A percentile compares a stretch with the other conserved stretches of the same genome.
Conservation (phyloP, 2,797 vertebrate species). For the Philypnodon macrostomus region DNA sequence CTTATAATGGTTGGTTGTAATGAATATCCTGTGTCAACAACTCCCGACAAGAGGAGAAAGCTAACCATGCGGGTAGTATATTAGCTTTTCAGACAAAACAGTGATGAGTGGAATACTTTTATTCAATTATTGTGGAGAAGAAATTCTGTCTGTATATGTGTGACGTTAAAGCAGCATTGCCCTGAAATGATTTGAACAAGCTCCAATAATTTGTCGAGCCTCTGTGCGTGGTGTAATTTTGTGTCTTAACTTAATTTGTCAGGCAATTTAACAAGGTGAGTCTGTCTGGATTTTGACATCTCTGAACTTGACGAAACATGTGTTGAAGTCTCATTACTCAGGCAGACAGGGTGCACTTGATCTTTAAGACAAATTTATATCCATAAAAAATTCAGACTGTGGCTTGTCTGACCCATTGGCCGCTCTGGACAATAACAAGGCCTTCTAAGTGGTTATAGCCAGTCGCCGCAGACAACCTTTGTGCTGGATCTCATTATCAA, state of each 20-base stretch:
- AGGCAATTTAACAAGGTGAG: constrained; percentile 48
- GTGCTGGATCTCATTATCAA: constrained; percentile 64
- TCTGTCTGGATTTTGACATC: constrained; percentile 21
- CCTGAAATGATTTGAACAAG: constrained; percentile 40
- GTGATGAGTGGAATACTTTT: constrained; percentile 26
- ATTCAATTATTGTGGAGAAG: constrained; percentile 41
- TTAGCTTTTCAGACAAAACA: constrained; percentile 36
- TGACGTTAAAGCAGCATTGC: constrained; percentile 18
- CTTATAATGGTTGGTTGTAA: constrained; percentile 46
- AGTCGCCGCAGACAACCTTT: constrained; percentile 36
- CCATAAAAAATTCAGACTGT: constrained; percentile 44
- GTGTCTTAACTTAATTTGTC: constrained; percentile 36
- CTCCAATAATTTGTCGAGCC: constrained; percentile 34
- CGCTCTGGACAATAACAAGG: constrained; percentile 57
- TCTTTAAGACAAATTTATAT: constrained; percentile 50
- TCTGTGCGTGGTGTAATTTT: constrained; percentile 31
- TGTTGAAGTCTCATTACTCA: constrained; percentile 47
- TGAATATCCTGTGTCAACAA: constrained; percentile 55
- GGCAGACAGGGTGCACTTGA: constrained; percentile 36
- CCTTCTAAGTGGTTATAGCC: constrained; percentile 42
- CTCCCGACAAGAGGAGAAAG: constrained; percentile 23
- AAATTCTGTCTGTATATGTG: constrained; percentile 26
- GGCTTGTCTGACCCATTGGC: constrained; percentile 44
- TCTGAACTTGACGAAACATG: constrained; percentile 26
- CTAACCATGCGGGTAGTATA: constrained; percentile 32